Conservation (phyloP, 2,113 vertebrate genomes). For the Rafetus swinhoei region DNA sequence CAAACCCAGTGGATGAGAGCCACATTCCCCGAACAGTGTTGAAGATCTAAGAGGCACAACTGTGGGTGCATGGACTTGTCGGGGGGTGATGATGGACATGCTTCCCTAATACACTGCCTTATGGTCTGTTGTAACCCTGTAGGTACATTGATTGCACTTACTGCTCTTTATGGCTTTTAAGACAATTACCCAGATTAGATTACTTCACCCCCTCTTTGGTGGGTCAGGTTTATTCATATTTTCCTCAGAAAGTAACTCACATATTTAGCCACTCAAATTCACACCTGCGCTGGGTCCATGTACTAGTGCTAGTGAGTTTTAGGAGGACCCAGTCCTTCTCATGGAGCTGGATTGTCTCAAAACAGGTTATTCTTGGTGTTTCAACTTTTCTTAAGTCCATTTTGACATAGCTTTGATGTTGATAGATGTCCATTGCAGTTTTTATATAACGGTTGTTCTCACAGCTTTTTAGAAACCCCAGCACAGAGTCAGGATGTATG, state of each 20-base stretch:
- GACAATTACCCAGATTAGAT: no score
- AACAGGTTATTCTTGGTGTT: background rate
- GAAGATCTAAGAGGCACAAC: no score
- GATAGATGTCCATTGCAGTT: background rate
- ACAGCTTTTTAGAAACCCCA: accelerated
- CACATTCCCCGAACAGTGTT: no score
- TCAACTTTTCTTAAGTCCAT: background rate
- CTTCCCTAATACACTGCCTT: no score
- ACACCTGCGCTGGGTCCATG: background rate
- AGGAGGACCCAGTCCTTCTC: background rate
- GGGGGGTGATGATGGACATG: no score
- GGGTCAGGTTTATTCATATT: background rate
- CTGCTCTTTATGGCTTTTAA: no score
- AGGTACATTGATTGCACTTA: no score
- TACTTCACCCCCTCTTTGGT: background rate
- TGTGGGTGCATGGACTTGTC: no score
- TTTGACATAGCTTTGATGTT: background rate
- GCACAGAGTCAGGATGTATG: background rate
- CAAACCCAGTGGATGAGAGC: no score
- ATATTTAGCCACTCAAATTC: background rate
- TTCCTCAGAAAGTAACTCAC: background rate
- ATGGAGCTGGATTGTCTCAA: background rate
- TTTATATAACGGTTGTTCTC: background rate
- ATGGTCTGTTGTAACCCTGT: no score
- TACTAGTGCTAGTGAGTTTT: background rate